Base-by-base conservation (phyloP, 2,113 vertebrate species). In the Tylochromis polylepis region DNA sequence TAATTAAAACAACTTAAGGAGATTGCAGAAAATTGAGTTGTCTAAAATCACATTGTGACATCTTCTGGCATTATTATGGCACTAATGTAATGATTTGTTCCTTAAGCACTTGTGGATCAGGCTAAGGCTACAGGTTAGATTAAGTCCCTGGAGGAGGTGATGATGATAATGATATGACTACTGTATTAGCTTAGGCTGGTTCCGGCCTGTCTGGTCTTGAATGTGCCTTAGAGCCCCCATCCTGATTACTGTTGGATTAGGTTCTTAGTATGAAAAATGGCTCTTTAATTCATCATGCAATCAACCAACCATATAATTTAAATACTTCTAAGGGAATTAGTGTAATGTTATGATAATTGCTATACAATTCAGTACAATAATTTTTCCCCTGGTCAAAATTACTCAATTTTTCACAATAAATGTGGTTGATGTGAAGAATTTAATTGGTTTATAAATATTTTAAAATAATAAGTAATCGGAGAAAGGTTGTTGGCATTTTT, bases 241-340 rank as follows among this genome's bases (percentile, higher is more conserved):
- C 82, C 90, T 90, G 90, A 94, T 95, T 92, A 93, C 94, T 93
- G 92, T 84, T 94, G 88, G 88, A 95, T 94, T 92, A 94, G 89
- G 72, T 95, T 95, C 88, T 92, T 93, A 62, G 86, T 77, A 82
- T 87, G 80, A 85, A 92, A 95, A 95, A 95, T 81, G 92, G 78
- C 93, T 95, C 88, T 92, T 95, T 96, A 96, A 97, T 96, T 97
- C 96, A 97, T 96, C 95, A 95, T 92, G 93, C 94, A 96, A 96
- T 96, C 96, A 97, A 95, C 96, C 95, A 96, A 95, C 94, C 96
- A 95, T 97, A 96, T 96, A 96, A 96, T 97, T 97, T 96, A 95
- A 96, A 96, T 96, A 96, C 93, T 95, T 96, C 94, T 96, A 91
- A 95, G 94, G 95, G 95, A 96, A 96, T 97, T 95, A 96, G 95